phyloP scores from a whole-genome alignment of 1,140 invertebrate genomes.

The Stegodyphus dumicola region DNA sequence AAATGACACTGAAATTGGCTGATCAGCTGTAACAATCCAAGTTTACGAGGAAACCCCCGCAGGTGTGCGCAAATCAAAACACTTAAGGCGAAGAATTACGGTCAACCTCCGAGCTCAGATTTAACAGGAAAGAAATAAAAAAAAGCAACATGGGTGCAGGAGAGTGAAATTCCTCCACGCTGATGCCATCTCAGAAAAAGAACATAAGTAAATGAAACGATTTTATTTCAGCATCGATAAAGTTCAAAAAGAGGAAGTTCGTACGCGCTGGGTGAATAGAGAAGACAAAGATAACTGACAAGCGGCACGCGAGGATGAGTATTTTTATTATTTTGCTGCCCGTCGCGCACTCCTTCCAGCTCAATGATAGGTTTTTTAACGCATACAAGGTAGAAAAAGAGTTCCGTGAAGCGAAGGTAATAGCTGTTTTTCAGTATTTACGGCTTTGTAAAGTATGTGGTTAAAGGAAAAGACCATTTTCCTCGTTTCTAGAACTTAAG shows the following conservation, averaged over 20 bases:
- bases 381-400: neutral
- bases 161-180: neutral
- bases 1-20: too few species aligned
- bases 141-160: neutral
- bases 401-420: neutral
- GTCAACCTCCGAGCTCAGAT: too few species aligned
- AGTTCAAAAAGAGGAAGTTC: neutral
- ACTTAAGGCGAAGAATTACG: too few species aligned
- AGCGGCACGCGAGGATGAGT: neutral
- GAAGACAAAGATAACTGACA: neutral
- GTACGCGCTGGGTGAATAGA: neutral
- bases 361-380: too few species aligned
- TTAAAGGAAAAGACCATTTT: too few species aligned
- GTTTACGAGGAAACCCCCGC: too few species aligned
- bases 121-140: neutral
- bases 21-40: too few species aligned
- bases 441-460: too few species aligned
- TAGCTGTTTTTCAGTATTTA: too few species aligned
- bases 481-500: too few species aligned
- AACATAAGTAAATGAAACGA: neutral
- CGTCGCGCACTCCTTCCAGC: too few species aligned
- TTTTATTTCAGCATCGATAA: neutral
- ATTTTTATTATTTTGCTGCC: neutral
- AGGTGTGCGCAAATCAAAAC: too few species aligned
- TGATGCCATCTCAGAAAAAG: neutral